Evolutionary conservation across 2,888 invertebrate genomes (phyloP).

Genomic region (Dioctria linearis): DNA sequence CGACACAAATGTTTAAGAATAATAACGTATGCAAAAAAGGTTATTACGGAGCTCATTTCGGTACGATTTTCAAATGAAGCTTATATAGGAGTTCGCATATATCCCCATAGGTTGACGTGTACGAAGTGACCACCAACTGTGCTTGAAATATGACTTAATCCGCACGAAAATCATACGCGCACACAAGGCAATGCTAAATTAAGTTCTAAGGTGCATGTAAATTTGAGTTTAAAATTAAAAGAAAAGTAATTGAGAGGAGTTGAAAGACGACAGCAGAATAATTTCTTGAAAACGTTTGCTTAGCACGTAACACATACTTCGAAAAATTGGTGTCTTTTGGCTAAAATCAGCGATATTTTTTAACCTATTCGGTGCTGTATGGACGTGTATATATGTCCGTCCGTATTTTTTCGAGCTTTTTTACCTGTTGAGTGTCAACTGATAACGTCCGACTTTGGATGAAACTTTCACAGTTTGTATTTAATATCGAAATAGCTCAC

Average conservation of each 20-base stretch:
- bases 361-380: no score
- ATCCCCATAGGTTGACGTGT: conserved; percentile 3
- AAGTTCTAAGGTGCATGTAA: background rate
- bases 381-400: no score
- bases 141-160: conserved; percentile 45
- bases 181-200: background rate
- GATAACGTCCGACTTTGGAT: no score
- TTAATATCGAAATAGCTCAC: no score
- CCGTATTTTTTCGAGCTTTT: no score
- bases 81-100: conserved; percentile 27
- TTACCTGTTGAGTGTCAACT: no score
- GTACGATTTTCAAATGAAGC: conserved; percentile 5
- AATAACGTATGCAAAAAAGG: conserved; percentile 29
- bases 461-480: no score
- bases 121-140: conserved; percentile 10
- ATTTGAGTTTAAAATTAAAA: background rate
- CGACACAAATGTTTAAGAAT: conserved; percentile 31
- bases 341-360: no score
- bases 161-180: conserved; percentile 3
- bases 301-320: no score
- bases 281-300: no score
- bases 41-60: conserved; percentile 18
- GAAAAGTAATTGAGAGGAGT: background rate
- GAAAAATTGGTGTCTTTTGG: no score
- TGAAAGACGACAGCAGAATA: no score